Base-by-base conservation (phyloP, 2,113 vertebrate genomes). In the Leptocoma aspasia region DNA sequence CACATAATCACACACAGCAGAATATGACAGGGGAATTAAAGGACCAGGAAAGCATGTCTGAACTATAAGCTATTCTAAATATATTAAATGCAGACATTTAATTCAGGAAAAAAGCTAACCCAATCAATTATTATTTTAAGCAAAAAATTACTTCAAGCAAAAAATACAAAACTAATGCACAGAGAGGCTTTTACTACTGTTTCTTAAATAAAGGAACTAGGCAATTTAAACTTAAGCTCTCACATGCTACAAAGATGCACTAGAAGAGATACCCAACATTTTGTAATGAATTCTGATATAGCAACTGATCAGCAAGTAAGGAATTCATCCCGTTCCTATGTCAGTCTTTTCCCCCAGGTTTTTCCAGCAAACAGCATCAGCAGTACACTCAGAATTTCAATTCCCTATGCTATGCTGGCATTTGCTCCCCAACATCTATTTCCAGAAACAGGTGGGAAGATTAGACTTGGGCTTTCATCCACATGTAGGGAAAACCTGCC, bases 11-110 rank as follows among this genome's bases (percentile, higher is more conserved):
- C 70, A 95, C 44, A 90, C 22, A 81, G 96, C 66, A 97, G 76
- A 95, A 97, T 75, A 92, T 86, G 96, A 92, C 95, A 90, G 83
- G 82, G 92, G 94, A 97, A 97, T 97, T 96, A 97, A 91, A 97
- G 95, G 88, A 90, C 79, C 71, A 91, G 73, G 50, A 97, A 95
- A 94, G 82, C 76, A 96, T 94, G 83, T 88, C 91, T 96, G 65
- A 96, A 96, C 72, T 72, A 80, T 59, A 39, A 92, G 85, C 87
- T 89, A 35, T 68, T 96, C 82, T 73, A 91, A 89, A 97, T 52
- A 86, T 77, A 97, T 95, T 93, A 93, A 97, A 98, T 37, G 41
- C 76, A 97, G 63, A 44, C 56, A 77, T 95, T 96, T 95, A 94
- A 95, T 90, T 90, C 82, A 41, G 52, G 45, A 79, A 89, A 69